Base-by-base conservation (phyloP, 2,888 invertebrate genomes). In the Adelognathus sp. region DNA sequence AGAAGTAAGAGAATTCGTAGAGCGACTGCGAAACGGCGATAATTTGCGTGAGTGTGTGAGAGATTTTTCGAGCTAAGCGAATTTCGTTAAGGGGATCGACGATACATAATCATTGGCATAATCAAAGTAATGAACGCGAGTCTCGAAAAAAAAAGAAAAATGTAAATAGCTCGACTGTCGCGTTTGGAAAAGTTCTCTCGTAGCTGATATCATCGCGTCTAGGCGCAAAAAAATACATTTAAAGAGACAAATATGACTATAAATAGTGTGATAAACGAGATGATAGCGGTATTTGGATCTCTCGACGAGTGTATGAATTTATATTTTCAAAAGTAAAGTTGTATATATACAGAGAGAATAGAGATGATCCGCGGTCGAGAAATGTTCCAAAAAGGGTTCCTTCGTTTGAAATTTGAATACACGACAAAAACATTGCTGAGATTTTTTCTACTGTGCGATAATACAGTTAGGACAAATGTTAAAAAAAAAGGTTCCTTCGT, bases 271-370 rank as follows among this genome's bases (percentile, higher is more conserved):
- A 46, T 27, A 67, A 66, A 61, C 36, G 54, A 44, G 63, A 73
- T 77, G 63, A 39, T 36, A 9, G 36, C 36, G 50, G 54, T 54
- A 39, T 73, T 72, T 41, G 63, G 73, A n/a, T n/a, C n/a, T 73
- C 77, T 50, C 64, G 44, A 78, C 31, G 69, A 70, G 41, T 39
- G 58, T 56, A 56, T 44, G 60, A 71, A 75, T 79, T 75, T 75
- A 79, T 79, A 79, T 79, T 75, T 79, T 79, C 70, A 74, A 79
- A 67, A n/a, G n/a, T 52, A 56, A 56, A 64, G 64, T 31, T 79
- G 79, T 79, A 75, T 61, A 79, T 79, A 79, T 46, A 39, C 3
- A 16, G 29, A 29, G 33, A 2, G 21, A 60, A 41, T 21, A 46
- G 56, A 72, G 66, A 18, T 29, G 39, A 66, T 72, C 14, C 67